Evolutionary conservation across 2,797 vertebrate species (phyloP), one percentile per base, ranked within the genome.

Genomic region (Danio jaintianensis): DNA sequence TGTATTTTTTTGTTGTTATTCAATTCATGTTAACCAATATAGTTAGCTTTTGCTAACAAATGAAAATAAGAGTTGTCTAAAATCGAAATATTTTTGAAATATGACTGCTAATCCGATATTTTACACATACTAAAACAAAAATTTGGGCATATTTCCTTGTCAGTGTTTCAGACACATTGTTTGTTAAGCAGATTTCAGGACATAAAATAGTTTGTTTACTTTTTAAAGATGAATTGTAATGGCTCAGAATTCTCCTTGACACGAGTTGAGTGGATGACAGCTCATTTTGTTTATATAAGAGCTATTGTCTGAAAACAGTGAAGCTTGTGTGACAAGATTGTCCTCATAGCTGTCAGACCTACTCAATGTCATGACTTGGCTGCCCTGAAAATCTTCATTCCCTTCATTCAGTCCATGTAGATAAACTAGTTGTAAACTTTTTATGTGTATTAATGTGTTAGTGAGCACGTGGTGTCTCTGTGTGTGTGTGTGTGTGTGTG

Each of bases 381-480:
- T 15, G 1, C n/a, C 64, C 16, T 42, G 50, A 55, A 73, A 48
- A 2, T 36, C 75, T 71, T 64, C 83, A 84, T 78, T 78, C 71
- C 47, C 22, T 62, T 7, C 42, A 43, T 53, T 79, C 4, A 42
- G 45, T 36, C 13, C 18, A 55, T 6, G 74, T 15, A 16, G 74
- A 40, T 29, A 43, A 71, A 79, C 66, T 29, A 53, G 66, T 61
- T 70, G 29, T 29, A 29, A 29, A 1, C 29, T 29, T 29, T 29
- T 29, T 29, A 3, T 29, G 29, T 29, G 29, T 29, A 29, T 29
- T 29, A 29, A 29, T 29, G n/a, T n/a, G n/a, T n/a, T n/a, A n/a
- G n/a, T n/a, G n/a, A n/a, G n/a, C n/a, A n/a, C n/a, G n/a, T n/a
- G n/a, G n/a, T n/a, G n/a, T n/a, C n/a, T n/a, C 29, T 29, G 29